Evolutionary conservation across 2,113 vertebrate species (phyloP).

Genomic region (Trematomus loennbergii): DNA sequence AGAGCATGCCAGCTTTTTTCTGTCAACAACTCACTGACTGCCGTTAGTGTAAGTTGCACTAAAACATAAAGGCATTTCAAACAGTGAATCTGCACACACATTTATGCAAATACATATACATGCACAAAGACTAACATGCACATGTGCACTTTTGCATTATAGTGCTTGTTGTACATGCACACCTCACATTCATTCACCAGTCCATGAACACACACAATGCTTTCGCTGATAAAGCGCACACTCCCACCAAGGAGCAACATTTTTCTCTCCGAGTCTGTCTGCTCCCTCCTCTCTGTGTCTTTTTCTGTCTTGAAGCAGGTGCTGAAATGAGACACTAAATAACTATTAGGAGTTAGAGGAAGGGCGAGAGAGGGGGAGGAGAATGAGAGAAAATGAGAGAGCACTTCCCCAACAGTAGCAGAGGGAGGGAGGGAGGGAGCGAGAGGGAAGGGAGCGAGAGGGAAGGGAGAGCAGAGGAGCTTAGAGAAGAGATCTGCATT

Average conservation of each 20-base stretch:
- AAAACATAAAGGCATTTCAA: not conserved
- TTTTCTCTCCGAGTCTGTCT: slow-evolving; percentile 44
- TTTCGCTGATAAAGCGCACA: slow-evolving; percentile 5
- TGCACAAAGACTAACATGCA: slow-evolving; percentile 9
- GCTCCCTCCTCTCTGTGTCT: slow-evolving; percentile 40
- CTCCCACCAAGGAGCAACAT: slow-evolving; percentile 40
- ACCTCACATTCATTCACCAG: not conserved
- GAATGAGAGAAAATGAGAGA: slow-evolving; percentile 62
- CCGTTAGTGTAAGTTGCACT: slow-evolving; percentile 31
- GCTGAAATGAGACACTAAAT: slow-evolving; percentile 83
- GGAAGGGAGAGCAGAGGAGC: slow-evolving; percentile 62
- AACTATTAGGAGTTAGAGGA: slow-evolving; percentile 74
- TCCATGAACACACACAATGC: not conserved
- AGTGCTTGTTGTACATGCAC: not conserved
- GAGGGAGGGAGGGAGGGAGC: slow-evolving; percentile 47
- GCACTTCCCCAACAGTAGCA: slow-evolving; percentile 69
- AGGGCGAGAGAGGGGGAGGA: slow-evolving; percentile 67
- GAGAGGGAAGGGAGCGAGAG: slow-evolving; percentile 56
- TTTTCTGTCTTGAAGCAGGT: slow-evolving; percentile 76
- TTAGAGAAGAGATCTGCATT: slow-evolving; percentile 77
- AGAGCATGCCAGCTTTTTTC: slow-evolving; percentile 64
- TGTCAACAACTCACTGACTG: slow-evolving; percentile 41
- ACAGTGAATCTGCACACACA: not conserved
- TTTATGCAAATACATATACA: not conserved
- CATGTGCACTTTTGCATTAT: slow-evolving; percentile 7